A percentile compares a stretch with the other conserved stretches of the same genome.
Evolutionary conservation across 2,797 vertebrate genomes (phyloP).

Genomic region (Acipenser oxyrinchus): DNA sequence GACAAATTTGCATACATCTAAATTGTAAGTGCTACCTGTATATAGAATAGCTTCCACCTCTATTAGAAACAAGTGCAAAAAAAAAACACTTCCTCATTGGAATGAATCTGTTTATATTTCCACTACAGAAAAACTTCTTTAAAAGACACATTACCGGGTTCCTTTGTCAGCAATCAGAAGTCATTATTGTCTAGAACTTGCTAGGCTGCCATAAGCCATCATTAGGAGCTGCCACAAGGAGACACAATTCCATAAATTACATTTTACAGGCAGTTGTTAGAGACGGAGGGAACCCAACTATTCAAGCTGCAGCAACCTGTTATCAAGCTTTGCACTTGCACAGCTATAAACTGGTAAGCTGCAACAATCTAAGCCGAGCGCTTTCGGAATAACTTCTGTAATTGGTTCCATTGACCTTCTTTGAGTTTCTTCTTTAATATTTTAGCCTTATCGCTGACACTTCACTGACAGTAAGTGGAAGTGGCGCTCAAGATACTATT

Average conservation of each 20-base stretch:
- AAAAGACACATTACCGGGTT: not conserved
- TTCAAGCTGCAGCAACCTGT: conserved; percentile 14
- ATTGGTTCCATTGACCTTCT: conserved; percentile 27
- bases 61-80: no score
- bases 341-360: conserved; percentile 10
- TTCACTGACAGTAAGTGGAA: conserved; percentile 16
- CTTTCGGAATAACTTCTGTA: conserved; percentile 20
- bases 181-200: not conserved
- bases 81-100: no score
- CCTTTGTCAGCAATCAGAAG: not conserved
- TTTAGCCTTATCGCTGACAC: conserved; percentile 20
- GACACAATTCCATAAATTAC: not conserved
- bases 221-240: not conserved
- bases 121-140: not conserved
- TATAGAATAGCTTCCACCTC: no score
- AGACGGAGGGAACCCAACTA: not conserved
- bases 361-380: conserved; percentile 14
- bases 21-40: no score
- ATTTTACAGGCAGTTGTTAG: not conserved
- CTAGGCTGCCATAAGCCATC: conserved; percentile 1
- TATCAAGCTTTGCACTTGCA: conserved; percentile 20
- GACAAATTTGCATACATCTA: no score
- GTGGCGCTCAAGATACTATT: conserved; percentile 10
- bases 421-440: conserved; percentile 22
- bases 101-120: not conserved